Evolutionary conservation across 1,140 invertebrate species (phyloP).

Genomic region (Drosophila nigromelanica): DNA sequence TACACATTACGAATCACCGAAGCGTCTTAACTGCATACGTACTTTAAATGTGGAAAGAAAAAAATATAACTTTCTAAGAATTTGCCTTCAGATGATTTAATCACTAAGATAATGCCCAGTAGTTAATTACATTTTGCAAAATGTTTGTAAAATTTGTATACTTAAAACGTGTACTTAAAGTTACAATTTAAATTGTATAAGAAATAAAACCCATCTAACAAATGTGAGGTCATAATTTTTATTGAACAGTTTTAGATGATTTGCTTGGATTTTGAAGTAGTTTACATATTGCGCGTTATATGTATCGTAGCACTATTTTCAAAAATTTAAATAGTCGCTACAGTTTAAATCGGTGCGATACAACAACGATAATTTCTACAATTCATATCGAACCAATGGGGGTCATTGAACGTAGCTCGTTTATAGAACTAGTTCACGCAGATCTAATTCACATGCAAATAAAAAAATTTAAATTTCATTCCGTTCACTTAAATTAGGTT

Average conservation of each 20-base stretch:
- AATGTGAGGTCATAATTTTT: background rate
- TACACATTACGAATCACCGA: slow-evolving; percentile 18
- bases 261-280: too few relatives aligned
- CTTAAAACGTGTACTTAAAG: slow-evolving; percentile 47
- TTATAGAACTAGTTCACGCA: background rate
- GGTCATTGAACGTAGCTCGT: too few relatives aligned
- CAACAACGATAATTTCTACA: too few relatives aligned
- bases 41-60: slow-evolving; percentile 52
- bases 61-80: slow-evolving; percentile 51
- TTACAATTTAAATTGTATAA: slow-evolving; percentile 36
- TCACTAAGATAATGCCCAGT: slow-evolving; percentile 56
- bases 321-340: too few relatives aligned
- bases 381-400: too few relatives aligned
- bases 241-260: too few relatives aligned
- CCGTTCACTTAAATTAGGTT: slow-evolving; percentile 12
- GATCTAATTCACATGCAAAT: background rate
- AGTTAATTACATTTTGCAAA: slow-evolving; percentile 61
- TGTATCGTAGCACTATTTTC: too few relatives aligned
- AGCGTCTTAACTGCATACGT: slow-evolving; percentile 39
- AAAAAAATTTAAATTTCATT: background rate
- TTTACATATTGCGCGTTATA: too few relatives aligned
- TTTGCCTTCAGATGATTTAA: slow-evolving; percentile 71
- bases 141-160: slow-evolving; percentile 54
- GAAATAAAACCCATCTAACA: slow-evolving; percentile 31
- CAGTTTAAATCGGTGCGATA: too few relatives aligned